Evolutionary conservation across 2,797 vertebrate genomes (phyloP).

Genomic region (Notamacropus eugenii): DNA sequence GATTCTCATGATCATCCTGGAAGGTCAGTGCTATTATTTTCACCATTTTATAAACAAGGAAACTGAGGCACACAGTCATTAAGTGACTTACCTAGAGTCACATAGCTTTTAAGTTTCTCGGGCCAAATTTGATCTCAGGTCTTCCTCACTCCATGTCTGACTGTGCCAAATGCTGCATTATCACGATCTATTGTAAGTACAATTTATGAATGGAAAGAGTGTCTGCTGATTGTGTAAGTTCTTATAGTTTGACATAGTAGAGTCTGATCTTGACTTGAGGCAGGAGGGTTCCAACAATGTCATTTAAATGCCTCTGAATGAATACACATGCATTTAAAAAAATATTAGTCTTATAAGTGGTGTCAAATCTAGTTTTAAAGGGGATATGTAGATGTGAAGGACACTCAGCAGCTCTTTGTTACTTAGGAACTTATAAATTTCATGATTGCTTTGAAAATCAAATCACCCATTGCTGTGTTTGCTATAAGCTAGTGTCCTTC

Average conservation of each 20-base stretch:
- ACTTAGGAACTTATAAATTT: constrained; percentile 86
- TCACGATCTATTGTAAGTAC: background rate
- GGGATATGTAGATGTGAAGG: constrained; percentile 49
- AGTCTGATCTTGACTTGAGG: background rate
- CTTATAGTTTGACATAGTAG: background rate
- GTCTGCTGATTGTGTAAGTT: background rate
- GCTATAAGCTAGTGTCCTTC: constrained; percentile 73
- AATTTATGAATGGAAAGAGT: background rate
- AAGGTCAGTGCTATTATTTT: background rate
- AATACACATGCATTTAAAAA: background rate
- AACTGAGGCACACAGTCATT: background rate
- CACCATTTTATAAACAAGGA: background rate
- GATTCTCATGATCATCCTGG: background rate
- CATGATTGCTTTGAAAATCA: constrained; percentile 88
- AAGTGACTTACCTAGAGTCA: background rate
- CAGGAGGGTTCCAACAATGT: background rate
- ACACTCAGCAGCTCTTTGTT: constrained; percentile 74
- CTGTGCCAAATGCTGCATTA: background rate
- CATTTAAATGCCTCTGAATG: background rate
- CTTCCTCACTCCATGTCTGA: background rate
- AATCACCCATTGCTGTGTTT: constrained; percentile 79
- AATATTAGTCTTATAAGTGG: background rate
- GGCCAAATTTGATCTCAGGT: background rate
- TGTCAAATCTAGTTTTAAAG: background rate
- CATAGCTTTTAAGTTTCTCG: background rate